Base-by-base conservation (phyloP, 2,797 vertebrate species). In the Alauda arvensis region DNA sequence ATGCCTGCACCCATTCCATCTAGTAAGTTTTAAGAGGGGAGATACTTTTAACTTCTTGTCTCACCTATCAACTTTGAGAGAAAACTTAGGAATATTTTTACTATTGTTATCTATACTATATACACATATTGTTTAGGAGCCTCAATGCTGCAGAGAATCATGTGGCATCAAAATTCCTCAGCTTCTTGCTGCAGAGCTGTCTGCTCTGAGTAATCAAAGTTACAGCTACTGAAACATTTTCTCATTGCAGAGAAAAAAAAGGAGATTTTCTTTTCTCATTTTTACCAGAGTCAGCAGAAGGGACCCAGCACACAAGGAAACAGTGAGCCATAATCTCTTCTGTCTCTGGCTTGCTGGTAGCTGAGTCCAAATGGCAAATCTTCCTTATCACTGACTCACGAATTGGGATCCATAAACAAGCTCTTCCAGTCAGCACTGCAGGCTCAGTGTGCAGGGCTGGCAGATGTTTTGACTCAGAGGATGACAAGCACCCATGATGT, bases 401-500 rank as follows among this genome's bases (percentile, higher is more conserved):
- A 90, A 29, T 34, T 77, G 23, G 52, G 33, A 88, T n/a, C 31
- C 34, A 33, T 53, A 24, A 63, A n/a, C 46, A 28, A 23, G 18
- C 14, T 26, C 29, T 56, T 56, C 39, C 49, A 62, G 40, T 61
- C 45, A 78, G 49, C 4, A 1, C 33, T 72, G 24, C 39, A 52
- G 70, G 52, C 49, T 72, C 43, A 62, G 21, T 1, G 0, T 53
- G 48, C 63, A 40, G n/a, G 25, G 14, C 53, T 72, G 63, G 53
- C 70, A 63, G 39, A 42, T 21, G 13, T 60, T 87, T 70, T 89
- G 45, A 37, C 18, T 60, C n/a, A 28, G 37, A 62, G 71, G 20
- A 67, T 1, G 3, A n/a, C 14, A 61, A 57, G 34, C 31, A 71
- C 17, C 28, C 0, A 0, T 37, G 34, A 28, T 45, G 18, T 80